These are phyloP conservation scores for Drosophila fuyamai DNA, from an alignment of 1,140 invertebrate species.

Conservation along the genomic window DNA sequence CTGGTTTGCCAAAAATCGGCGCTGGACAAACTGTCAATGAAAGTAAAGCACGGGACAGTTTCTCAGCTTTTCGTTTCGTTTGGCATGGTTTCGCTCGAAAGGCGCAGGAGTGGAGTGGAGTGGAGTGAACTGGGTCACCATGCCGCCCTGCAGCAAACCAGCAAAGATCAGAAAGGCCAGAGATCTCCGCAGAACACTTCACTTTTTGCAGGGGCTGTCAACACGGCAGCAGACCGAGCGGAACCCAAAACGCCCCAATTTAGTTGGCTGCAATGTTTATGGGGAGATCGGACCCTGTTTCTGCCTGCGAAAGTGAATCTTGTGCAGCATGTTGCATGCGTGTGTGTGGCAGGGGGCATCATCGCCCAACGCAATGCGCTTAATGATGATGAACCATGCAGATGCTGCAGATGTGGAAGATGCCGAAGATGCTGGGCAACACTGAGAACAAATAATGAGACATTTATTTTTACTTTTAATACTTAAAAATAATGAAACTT, in stretches of 20 bases:
- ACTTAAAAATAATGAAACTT: no score
- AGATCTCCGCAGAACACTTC: slow-evolving; percentile 38
- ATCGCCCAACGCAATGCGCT: slow-evolving; percentile 60
- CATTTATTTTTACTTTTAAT: no score
- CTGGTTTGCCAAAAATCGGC: slow-evolving; percentile 57
- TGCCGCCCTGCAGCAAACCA: slow-evolving; percentile 59
- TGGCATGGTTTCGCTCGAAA: slow-evolving; percentile 34
- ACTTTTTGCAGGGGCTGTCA: slow-evolving; percentile 27
- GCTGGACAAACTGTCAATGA: slow-evolving; percentile 70
- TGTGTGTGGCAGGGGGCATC: slow-evolving; percentile 54
- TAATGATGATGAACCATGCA: slow-evolving; percentile 77
- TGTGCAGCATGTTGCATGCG: slow-evolving; percentile 18
- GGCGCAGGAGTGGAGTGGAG: slow-evolving; percentile 40
- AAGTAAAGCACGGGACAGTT: slow-evolving; percentile 65
- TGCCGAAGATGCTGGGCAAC: slow-evolving; percentile 12
- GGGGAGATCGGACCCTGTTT: slow-evolving; percentile 27
- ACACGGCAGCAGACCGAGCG: slow-evolving; percentile 47
- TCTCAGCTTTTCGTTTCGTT: slow-evolving; percentile 25
- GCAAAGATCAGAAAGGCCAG: slow-evolving; percentile 18
- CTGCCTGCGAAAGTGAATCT: slow-evolving; percentile 75
- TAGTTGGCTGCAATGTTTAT: slow-evolving; percentile 44
- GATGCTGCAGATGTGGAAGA: slow-evolving; percentile 34
- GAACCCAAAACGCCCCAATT: slow-evolving; percentile 71
- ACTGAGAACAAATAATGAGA: neutral
- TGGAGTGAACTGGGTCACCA: slow-evolving; percentile 70